phyloP scores from a whole-genome alignment of 2,797 vertebrate species.

The Thalassophryne amazonica region DNA sequence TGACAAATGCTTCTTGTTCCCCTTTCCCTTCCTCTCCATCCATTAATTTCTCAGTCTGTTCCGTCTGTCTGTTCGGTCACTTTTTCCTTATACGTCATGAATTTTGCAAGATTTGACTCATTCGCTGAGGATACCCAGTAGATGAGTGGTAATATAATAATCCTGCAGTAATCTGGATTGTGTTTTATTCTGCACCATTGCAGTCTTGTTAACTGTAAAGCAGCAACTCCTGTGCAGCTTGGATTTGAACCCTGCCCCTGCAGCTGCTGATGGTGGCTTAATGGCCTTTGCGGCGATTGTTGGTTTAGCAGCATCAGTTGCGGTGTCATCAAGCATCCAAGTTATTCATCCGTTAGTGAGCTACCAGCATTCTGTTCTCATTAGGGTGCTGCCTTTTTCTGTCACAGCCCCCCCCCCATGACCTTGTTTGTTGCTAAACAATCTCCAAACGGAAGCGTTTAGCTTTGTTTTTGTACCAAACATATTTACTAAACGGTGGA shows the following conservation, averaged over 20 bases:
- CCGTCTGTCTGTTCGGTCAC: neutral
- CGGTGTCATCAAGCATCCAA: conserved; percentile 20
- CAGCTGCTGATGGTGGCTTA: conserved; percentile 14
- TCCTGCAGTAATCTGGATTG: neutral
- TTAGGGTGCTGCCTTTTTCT: neutral
- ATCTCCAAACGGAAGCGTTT: neutral
- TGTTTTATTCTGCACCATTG: neutral
- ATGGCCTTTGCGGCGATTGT: neutral
- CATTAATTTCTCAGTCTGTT: neutral
- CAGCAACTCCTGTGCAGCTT: neutral
- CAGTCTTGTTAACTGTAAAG: neutral
- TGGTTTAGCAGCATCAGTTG: conserved; percentile 15
- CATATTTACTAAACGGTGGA: too few species aligned
- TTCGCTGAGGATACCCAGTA: neutral
- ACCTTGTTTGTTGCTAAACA: neutral
- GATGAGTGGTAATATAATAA: neutral
- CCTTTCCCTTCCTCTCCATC: neutral
- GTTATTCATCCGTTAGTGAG: conserved; percentile 24
- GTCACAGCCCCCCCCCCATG: neutral
- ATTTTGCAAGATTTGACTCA: neutral
- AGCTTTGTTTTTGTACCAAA: too few species aligned
- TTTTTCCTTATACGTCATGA: neutral
- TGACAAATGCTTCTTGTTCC: neutral
- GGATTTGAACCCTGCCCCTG: conserved; percentile 14
- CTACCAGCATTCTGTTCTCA: conserved; percentile 7